Evolutionary conservation across 2,113 vertebrate species (phyloP), one percentile per base, ranked within the genome.

Genomic region (Elaphurus davidianus): DNA sequence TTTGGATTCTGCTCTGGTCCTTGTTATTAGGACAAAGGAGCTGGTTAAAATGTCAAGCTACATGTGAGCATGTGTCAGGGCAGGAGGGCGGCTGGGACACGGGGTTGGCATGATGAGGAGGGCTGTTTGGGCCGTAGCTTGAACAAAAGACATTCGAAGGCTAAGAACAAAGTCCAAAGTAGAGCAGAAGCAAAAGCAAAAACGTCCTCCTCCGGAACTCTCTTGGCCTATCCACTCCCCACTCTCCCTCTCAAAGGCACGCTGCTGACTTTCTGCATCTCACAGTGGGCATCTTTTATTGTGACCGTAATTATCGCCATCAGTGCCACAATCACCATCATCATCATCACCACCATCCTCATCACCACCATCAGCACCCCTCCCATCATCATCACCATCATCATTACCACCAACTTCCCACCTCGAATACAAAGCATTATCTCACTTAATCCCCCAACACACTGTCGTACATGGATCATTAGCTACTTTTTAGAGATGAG

Each of bases 401-500:
- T 17, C 8, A 19, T 6, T 5, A 19, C 76, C 45, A 78, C 27
- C 43, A 47, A 10, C 25, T 21, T 3, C 7, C 47, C 57, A 87
- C 8, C 82, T 30, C 25, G 12, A 85, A 57, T 36, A 30, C 64
- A 6, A 25, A 3, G 40, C 3, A 15, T 19, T 50, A 23, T 55
- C 62, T 78, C 50, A 60, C 33, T 52, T 33, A 50, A 19, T 60
- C 33, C 33, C 36, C 55, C 45, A 25, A 79, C 60, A 57, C 23
- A 47, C 7, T 5, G 36, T 5, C n/a, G 11, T 45, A 30, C 9
- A 21, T 3, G 7, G 45, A 86, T 60, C n/a, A 83, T 40, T 25
- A 55, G 64, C 19, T 55, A 36, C 45, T 54, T 50, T 87, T 96
- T 78, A 47, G 60, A 92, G 71, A 67, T 45, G 8, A 96, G 50